Evolutionary conservation across 2,888 invertebrate genomes (phyloP).

Genomic region (Hypercompe scribonia): DNA sequence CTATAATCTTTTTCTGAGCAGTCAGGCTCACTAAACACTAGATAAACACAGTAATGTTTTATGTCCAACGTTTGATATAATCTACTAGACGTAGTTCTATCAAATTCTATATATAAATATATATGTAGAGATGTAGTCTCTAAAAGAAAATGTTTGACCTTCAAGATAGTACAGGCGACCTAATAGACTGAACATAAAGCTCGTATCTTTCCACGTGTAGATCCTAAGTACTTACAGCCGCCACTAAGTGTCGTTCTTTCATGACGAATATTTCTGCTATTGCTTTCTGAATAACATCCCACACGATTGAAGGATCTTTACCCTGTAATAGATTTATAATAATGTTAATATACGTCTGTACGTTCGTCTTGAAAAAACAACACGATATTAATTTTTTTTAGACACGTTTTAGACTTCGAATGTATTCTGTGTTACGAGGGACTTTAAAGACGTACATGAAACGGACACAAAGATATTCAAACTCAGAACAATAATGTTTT

Average conservation of each 20-base stretch:
- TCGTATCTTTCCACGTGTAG: not conserved
- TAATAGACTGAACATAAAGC: not conserved
- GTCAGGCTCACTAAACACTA: too few relatives aligned
- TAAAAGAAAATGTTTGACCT: not conserved
- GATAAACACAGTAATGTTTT: too few relatives aligned
- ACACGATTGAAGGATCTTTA: slow-evolving; percentile 90
- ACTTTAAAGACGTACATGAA: too few relatives aligned
- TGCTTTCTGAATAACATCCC: slow-evolving; percentile 93
- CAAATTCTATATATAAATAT: too few relatives aligned
- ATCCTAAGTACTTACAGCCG: slow-evolving; percentile 76
- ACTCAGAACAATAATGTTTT: too few relatives aligned
- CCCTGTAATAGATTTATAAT: slow-evolving; percentile 73
- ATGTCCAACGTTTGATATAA: too few relatives aligned
- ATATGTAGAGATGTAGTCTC: not conserved
- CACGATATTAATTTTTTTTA: too few relatives aligned
- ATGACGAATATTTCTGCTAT: slow-evolving; percentile 89
- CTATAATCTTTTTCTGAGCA: too few relatives aligned
- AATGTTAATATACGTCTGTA: not conserved
- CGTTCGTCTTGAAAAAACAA: not conserved
- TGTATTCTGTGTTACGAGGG: too few relatives aligned
- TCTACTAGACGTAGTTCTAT: too few relatives aligned
- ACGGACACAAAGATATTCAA: too few relatives aligned
- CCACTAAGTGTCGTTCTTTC: slow-evolving; percentile 91
- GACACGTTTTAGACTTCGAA: too few relatives aligned
- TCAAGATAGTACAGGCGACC: not conserved